phyloP scores from a whole-genome alignment of 2,113 vertebrate species.

The Mormyrus lacerda region DNA sequence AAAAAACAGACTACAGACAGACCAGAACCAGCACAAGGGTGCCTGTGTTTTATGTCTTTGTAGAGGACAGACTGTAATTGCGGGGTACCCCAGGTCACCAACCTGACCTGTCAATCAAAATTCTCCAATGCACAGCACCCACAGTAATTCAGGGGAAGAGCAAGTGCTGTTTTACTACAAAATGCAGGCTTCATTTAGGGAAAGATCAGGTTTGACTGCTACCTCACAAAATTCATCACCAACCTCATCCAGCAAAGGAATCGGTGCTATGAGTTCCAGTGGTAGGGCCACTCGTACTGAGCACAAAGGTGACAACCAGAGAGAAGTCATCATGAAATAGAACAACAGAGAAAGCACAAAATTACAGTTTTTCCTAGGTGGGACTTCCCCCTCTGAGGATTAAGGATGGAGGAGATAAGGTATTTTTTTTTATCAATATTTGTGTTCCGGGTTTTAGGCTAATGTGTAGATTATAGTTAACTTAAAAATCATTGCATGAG shows the following conservation, averaged over 20 bases:
- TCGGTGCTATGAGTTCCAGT: background rate
- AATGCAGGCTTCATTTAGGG: background rate
- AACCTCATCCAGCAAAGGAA: background rate
- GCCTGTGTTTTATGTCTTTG: background rate
- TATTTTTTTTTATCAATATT: background rate
- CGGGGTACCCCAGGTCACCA: background rate
- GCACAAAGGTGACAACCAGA: background rate
- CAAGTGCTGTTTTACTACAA: background rate
- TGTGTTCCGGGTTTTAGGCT: background rate
- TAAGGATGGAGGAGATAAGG: background rate
- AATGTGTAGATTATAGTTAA: background rate
- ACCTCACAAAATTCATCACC: background rate
- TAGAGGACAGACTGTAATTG: background rate
- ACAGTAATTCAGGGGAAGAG: background rate
- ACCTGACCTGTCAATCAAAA: background rate
- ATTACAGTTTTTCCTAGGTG: background rate
- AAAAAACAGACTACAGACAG: background rate
- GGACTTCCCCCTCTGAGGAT: background rate
- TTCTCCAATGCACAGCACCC: background rate
- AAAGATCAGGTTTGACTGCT: background rate
- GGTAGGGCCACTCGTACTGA: background rate
- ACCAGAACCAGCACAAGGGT: background rate
- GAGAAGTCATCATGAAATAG: background rate
- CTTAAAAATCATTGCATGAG: background rate
- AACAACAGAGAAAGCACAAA: background rate